Evolutionary conservation across 1,140 invertebrate genomes (phyloP).

Genomic region (Drosophila suzukii): DNA sequence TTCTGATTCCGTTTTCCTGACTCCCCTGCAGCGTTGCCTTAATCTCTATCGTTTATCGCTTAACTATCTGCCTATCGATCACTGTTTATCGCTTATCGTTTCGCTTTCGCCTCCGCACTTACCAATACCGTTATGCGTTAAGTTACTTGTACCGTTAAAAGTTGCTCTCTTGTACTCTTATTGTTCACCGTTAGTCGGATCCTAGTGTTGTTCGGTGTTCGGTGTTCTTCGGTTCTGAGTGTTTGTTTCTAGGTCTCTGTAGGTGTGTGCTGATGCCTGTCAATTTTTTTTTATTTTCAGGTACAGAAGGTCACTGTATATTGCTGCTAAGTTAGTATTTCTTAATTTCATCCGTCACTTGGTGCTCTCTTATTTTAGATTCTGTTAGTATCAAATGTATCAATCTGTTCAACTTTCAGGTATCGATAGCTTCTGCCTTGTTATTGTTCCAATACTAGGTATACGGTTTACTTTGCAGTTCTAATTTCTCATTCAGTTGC

Average conservation of each 20-base stretch:
- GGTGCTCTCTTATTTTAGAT: not conserved
- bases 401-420: slow-evolving; percentile 3
- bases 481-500: slow-evolving; percentile 23
- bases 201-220: not conserved
- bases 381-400: not conserved
- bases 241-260: not conserved
- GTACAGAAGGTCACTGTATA: slow-evolving; percentile 11
- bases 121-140: slow-evolving; percentile 30
- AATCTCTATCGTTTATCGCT: slow-evolving; percentile 24
- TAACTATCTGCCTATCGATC: slow-evolving; percentile 43
- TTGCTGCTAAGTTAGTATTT: slow-evolving; percentile 20
- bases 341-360: slow-evolving; percentile 7
- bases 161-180: slow-evolving; percentile 43
- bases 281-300: not conserved
- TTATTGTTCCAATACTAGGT: slow-evolving; percentile 17
- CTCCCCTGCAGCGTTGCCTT: slow-evolving; percentile 46
- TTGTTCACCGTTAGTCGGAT: slow-evolving; percentile 39
- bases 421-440: not conserved
- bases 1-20: not conserved
- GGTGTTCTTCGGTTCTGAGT: not conserved
- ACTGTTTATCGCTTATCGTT: slow-evolving; percentile 37
- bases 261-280: not conserved
- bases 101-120: slow-evolving; percentile 5
- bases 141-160: slow-evolving; percentile 48
- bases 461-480: slow-evolving; percentile 22